Percentiles rank a stretch among this genome's conserved stretches.
phyloP scores from a whole-genome alignment of 1,140 invertebrate genomes.

The Globodera ellingtonae region DNA sequence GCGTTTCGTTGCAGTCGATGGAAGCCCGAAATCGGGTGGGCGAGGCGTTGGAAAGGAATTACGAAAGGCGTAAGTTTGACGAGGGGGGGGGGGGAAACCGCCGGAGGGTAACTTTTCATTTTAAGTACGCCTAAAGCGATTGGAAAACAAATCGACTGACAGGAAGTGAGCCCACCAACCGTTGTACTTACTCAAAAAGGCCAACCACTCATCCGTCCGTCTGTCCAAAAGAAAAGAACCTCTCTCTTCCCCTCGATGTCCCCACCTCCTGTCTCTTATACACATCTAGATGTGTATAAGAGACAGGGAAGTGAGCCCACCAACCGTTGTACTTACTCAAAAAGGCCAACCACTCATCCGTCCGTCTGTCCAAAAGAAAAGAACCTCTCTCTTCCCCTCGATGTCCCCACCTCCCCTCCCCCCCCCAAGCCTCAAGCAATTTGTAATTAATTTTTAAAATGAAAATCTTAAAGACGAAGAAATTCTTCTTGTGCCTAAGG shows the following conservation, averaged over 20 bases:
- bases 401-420: no score
- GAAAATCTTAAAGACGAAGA: no score
- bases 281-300: no score
- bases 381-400: neutral
- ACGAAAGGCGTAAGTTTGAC: constrained; percentile 57
- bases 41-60: constrained; percentile 63
- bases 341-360: neutral
- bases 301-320: neutral
- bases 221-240: neutral
- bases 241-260: neutral
- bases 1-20: constrained; percentile 57
- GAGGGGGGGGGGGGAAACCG: neutral
- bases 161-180: neutral
- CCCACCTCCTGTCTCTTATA: no score
- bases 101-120: neutral
- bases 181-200: neutral
- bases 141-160: constrained; percentile 8
- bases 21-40: constrained; percentile 64
- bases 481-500: no score
- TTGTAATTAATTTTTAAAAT: no score
- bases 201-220: neutral
- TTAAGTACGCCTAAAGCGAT: constrained; percentile 5
- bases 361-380: neutral
- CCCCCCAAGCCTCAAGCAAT: no score
- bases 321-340: neutral